Evolutionary conservation across 2,797 vertebrate genomes (phyloP), one percentile per base, ranked within the genome.

Genomic region (Rhodeus uyekii): DNA sequence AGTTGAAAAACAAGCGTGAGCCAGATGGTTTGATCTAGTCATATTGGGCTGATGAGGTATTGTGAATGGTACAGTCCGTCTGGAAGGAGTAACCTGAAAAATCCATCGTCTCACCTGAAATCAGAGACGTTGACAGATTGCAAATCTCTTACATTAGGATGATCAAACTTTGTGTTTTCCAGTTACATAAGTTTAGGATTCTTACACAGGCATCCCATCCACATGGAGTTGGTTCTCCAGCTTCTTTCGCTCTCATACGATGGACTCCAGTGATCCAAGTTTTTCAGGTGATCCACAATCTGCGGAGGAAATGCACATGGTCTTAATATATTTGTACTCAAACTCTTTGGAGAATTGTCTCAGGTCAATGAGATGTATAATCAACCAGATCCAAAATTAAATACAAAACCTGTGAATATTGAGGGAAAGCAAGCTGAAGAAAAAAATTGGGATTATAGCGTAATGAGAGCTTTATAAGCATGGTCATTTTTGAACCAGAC

Each of bases 231-330:
- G 32, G 83, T 39, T 77, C 86, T 89, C 87, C 88, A 90, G 67
- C 77, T 44, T 71, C 83, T 32, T 2, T 81, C 71, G 22, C 80
- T 83, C 22, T 89, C 88, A 5, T 67, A 68, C 8, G 76, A 14
- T 24, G 87, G 80, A 53, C 48, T 78, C 88, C 89, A 88, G 50
- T 84, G 84, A 13, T 91, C 90, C 24, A 79, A 67, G 79, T 58
- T 89, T 69, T 89, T 88, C 76, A 91, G 84, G 32, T 91, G 89
- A 22, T 91, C 90, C 22, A 90, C 89, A 32, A 91, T 91, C 90
- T 91, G 83, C 67, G 78, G 14, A 53, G 75, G 10, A 72, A 34
- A 58, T 36, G 1, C 60, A 63, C n/a, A 60, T 5, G 3, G 12
- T 7, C 9, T 12, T 60, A 5, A 16, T 13, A 8, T 42, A 18